Evolutionary conservation across 2,797 vertebrate genomes (phyloP), one percentile per base, ranked within the genome.

Genomic region (Siniperca undulata): DNA sequence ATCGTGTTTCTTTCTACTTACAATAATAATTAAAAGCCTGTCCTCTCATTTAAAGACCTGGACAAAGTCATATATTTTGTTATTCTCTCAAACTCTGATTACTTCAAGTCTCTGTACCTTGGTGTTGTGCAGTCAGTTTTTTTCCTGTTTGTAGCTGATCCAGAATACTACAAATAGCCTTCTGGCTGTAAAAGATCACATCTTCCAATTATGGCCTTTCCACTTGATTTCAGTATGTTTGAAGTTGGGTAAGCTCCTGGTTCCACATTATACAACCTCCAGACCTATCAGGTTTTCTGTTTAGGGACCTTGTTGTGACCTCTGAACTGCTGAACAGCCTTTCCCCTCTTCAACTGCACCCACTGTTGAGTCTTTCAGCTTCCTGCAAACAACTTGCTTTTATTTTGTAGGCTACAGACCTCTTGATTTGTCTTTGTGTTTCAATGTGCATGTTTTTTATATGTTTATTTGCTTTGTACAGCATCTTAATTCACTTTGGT

Each of bases 221-320:
- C 64, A n/a, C 79, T 74, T 36, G 52, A 77, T 84, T 81, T 80
- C 22, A 36, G 38, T 1, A 10, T 36, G 74, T 88, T 87, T 85
- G 77, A 89, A 89, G 79, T 81, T 56, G 1, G 38, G 27, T n/a
- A 66, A 48, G 61, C 65, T 83, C 52, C 66, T 69, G 66, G 71
- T 83, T 82, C 69, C 82, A 76, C 19, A 30, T 79, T 46, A 75
- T 40, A 68, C 64, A 82, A 17, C 56, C 69, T 73, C 8, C 66
- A 80, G 70, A 61, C 40, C 73, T 81, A 68, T 89, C 78, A 65
- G 83, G 74, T 87, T 86, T 84, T 90, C 78, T 44, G 53, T 74
- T 89, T 22, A 24, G 46, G 67, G 79, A 89, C 86, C 72, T 76
- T 20, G 11, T 24, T 50, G 59, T 83, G 84, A 91, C 88, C 84